Conservation (phyloP, 2,797 vertebrate species). For the Crocidura indochinensis region DNA sequence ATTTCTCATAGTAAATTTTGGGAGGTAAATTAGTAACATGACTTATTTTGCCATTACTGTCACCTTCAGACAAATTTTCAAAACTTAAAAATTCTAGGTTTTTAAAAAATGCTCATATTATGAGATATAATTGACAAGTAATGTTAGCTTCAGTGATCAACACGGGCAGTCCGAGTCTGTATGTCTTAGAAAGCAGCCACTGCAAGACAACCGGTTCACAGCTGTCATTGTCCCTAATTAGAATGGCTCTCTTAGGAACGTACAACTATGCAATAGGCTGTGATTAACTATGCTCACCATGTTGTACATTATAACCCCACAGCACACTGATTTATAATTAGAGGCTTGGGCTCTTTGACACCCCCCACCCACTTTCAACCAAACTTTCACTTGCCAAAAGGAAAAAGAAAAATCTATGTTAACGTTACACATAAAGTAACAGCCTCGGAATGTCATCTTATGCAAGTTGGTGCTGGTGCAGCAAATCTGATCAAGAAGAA, state of each 20-base stretch:
- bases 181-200: neutral
- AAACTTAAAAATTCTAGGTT: neutral
- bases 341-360: neutral
- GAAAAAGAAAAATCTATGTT: neutral
- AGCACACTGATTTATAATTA: neutral
- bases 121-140: neutral
- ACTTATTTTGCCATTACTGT: no score
- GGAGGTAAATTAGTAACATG: no score
- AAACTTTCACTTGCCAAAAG: neutral
- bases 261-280: neutral
- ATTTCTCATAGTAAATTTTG: no score
- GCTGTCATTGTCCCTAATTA: neutral
- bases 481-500: neutral
- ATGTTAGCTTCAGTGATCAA: neutral
- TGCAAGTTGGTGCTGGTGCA: neutral
- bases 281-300: neutral
- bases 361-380: neutral
- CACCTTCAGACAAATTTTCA: no score
- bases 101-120: neutral
- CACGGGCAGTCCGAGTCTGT: neutral
- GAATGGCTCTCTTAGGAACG: neutral
- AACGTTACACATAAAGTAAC: constrained; percentile 19
- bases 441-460: neutral
- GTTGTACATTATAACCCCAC: neutral
- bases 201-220: neutral